phyloP scores from a whole-genome alignment of 2,888 invertebrate genomes.

The Crossocerus cetratus region DNA sequence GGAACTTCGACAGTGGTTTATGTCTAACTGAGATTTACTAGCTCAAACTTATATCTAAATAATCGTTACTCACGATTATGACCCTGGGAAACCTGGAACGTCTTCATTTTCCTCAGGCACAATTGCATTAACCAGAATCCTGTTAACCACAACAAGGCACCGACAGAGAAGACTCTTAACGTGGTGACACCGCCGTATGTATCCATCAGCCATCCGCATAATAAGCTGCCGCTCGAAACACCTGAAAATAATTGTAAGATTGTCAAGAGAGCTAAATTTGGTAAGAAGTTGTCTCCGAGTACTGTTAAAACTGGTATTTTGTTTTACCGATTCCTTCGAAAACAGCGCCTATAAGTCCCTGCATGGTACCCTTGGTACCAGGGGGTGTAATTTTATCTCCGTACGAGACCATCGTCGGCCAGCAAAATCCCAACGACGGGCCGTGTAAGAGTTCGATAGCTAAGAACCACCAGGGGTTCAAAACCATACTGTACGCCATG shows the following conservation, averaged over 20 bases:
- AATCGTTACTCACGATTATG: constrained; percentile 73
- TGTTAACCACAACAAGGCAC: constrained; percentile 79
- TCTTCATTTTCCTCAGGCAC: constrained; percentile 67
- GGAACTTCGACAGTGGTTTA: too few species aligned
- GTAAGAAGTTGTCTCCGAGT: too few species aligned
- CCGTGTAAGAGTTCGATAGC: constrained; percentile 93
- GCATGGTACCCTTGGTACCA: constrained; percentile 90
- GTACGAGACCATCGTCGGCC: constrained; percentile 92
- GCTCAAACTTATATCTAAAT: constrained; percentile 24
- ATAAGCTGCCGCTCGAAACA: constrained; percentile 86
- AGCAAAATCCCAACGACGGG: constrained; percentile 92
- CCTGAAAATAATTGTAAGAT: constrained; percentile 73
- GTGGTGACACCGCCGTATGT: constrained; percentile 82
- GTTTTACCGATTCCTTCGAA: constrained; percentile 88
- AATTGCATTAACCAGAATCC: constrained; percentile 71
- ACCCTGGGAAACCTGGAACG: constrained; percentile 68
- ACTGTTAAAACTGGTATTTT: neutral
- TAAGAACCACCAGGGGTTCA: constrained; percentile 90
- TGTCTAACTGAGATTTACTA: too few species aligned
- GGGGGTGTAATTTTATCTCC: constrained; percentile 89
- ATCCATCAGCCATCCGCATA: constrained; percentile 86
- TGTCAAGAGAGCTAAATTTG: neutral
- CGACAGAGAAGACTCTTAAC: constrained; percentile 86
- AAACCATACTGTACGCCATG: constrained; percentile 87
- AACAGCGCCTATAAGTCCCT: constrained; percentile 91